Base-by-base conservation (phyloP, 2,797 vertebrate species). In the Holocentrus rufus region DNA sequence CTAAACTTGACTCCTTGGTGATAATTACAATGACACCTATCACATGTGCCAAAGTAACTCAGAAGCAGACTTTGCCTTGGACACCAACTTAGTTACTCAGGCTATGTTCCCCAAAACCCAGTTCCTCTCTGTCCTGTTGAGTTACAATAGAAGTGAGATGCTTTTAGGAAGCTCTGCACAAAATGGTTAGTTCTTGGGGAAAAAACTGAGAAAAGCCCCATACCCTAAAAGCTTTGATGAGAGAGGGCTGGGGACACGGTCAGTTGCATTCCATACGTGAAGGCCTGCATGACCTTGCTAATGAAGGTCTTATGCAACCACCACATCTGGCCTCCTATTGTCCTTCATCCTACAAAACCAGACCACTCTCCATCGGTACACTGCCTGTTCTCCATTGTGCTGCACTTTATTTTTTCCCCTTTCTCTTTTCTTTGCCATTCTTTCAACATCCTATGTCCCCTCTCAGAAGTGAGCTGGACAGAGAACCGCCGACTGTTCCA, bases 371-470 rank as follows among this genome's bases (percentile, higher is more conserved):
- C 74, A 68, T 53, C 67, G 66, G 50, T 55, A 76, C 50, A 72
- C 47, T 53, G 53, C 70, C 44, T 75, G 72, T 55, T 47, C 50
- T 54, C 77, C 66, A 89, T 90, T 87, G 88, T 91, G 87, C 89
- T 73, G 17, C 76, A 60, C 46, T 69, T 78, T 72, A 67, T 85
- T 87, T 88, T 89, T 87, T 83, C 79, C 85, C 74, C 79, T 85
- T 76, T 89, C 82, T 75, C 79, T 72, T 89, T 91, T 91, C 89
- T 89, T 36, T 20, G 73, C 80, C 79, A 92, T 92, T 93, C 91
- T 94, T 85, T 89, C 80, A 78, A 90, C 87, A 91, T 92, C 90
- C 92, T 65, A 77, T 68, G 53, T 57, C 74, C 60, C 47, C 87
- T 81, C 70, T 92, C 88, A 87, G 91, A 91, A 85, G 89, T 69